Evolutionary conservation across 2,113 vertebrate species (phyloP).

Genomic region (Chrysochloris asiatica): DNA sequence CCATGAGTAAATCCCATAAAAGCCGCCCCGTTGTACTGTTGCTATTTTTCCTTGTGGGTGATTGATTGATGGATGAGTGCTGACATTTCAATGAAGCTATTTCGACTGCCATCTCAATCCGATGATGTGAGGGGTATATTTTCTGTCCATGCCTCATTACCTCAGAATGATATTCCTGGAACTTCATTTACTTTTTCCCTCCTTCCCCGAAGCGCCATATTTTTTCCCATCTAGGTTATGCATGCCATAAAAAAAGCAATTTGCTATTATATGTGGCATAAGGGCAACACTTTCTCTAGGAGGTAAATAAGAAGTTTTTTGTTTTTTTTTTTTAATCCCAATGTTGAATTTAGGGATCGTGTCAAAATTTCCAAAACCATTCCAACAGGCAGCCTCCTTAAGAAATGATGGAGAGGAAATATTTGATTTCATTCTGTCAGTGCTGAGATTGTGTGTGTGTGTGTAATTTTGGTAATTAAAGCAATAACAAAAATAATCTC

Average conservation of each 20-base stretch:
- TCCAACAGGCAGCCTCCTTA: conserved; percentile 61
- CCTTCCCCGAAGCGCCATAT: conserved; percentile 99
- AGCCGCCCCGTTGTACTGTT: conserved; percentile 92
- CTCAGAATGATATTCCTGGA: conserved; percentile 99
- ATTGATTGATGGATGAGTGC: conserved; percentile 99
- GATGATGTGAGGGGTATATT: conserved; percentile 99
- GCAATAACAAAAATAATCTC: conserved; percentile 67
- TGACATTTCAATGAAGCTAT: conserved; percentile 99
- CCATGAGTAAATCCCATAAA: conserved; percentile 99
- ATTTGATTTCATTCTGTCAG: conserved; percentile 62
- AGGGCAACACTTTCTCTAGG: conserved; percentile 90
- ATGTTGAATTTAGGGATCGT: conserved; percentile 87
- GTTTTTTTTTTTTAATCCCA: conserved; percentile 74
- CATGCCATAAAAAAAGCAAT: conserved; percentile 96
- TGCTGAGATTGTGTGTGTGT: conserved; percentile 39
- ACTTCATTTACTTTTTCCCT: conserved; percentile 99
- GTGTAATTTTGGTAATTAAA: conserved; percentile 60
- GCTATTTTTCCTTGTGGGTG: conserved; percentile 99
- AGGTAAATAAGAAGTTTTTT: conserved; percentile 88
- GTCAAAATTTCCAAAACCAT: conserved; percentile 84
- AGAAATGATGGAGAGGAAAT: conserved; percentile 49
- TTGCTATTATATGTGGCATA: conserved; percentile 92
- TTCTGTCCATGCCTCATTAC: conserved; percentile 99
- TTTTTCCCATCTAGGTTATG: conserved; percentile 92
- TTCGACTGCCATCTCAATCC: conserved; percentile 99